These are phyloP conservation scores for Thalassoma bifasciatum DNA, from an alignment of 2,113 vertebrate species.

Conservation along the genomic window DNA sequence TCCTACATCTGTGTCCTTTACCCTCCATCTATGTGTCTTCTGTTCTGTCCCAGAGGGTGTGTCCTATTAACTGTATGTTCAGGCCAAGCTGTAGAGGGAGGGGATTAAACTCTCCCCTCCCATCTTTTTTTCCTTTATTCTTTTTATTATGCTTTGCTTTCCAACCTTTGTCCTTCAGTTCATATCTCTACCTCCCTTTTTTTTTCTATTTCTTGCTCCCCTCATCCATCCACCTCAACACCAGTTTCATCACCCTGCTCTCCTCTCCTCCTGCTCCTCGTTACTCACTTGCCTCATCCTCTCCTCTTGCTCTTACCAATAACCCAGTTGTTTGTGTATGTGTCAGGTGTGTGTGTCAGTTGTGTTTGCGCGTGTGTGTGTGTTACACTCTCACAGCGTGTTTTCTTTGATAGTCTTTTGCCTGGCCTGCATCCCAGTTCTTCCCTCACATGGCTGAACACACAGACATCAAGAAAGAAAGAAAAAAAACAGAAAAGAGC, in stretches of 20 bases:
- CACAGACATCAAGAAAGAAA: conserved; percentile 6
- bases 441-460: conserved; percentile 53
- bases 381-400: conserved; percentile 29
- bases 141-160: not conserved
- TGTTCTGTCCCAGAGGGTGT: conserved; percentile 18
- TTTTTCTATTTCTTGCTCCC: not conserved
- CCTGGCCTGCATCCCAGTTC: conserved; percentile 54
- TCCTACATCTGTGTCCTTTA: not conserved
- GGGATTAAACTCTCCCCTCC: conserved; percentile 4
- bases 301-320: conserved; percentile 20
- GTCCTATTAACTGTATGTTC: conserved; percentile 31
- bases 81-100: not conserved
- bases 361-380: conserved; percentile 19
- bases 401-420: conserved; percentile 57
- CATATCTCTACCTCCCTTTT: not conserved
- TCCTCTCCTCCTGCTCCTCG: conserved; percentile 9
- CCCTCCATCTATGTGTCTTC: not conserved
- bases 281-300: conserved; percentile 37
- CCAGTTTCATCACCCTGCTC: not conserved
- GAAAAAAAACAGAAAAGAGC: not conserved
- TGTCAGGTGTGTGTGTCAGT: conserved; percentile 9
- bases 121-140: not conserved
- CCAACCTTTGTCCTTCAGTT: not conserved
- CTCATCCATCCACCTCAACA: conserved; percentile 12
- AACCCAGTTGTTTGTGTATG: conserved; percentile 35